Evolutionary conservation across 1,140 invertebrate genomes (phyloP).

Genomic region (Lanistes nyassanus): DNA sequence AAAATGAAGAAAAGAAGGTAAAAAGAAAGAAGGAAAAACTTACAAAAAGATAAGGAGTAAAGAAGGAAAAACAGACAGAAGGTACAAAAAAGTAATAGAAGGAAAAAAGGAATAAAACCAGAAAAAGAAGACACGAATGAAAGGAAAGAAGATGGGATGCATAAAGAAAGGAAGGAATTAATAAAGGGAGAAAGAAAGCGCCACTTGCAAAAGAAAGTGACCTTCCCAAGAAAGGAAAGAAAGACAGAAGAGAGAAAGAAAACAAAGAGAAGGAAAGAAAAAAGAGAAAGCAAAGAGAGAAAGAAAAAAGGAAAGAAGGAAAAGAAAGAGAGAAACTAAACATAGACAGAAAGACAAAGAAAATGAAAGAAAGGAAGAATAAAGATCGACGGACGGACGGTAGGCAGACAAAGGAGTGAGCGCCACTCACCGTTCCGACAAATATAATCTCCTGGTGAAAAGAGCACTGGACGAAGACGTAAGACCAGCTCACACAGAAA

Average conservation of each 20-base stretch:
- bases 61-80: not conserved
- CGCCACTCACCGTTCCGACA: slow-evolving; percentile 90
- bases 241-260: not conserved
- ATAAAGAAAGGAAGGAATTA: not conserved
- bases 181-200: not conserved
- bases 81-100: not conserved
- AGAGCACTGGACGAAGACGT: slow-evolving; percentile 91
- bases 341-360: not conserved
- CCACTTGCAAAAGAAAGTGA: not conserved
- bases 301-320: not conserved
- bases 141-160: not conserved
- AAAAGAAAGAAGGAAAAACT: slow-evolving; percentile 5
- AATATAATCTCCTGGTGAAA: slow-evolving; percentile 98
- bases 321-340: no score
- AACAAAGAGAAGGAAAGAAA: no score
- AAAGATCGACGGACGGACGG: not conserved
- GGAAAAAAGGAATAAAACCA: not conserved
- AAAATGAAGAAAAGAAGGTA: slow-evolving; percentile 1
- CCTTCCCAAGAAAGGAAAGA: not conserved
- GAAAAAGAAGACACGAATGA: not conserved
- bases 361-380: not conserved
- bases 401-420: not conserved
- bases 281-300: no score
- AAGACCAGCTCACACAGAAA: slow-evolving; percentile 97
- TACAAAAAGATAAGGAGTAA: not conserved